Conservation (phyloP, 2,113 vertebrate genomes). For the Gallinago jamesoni region DNA sequence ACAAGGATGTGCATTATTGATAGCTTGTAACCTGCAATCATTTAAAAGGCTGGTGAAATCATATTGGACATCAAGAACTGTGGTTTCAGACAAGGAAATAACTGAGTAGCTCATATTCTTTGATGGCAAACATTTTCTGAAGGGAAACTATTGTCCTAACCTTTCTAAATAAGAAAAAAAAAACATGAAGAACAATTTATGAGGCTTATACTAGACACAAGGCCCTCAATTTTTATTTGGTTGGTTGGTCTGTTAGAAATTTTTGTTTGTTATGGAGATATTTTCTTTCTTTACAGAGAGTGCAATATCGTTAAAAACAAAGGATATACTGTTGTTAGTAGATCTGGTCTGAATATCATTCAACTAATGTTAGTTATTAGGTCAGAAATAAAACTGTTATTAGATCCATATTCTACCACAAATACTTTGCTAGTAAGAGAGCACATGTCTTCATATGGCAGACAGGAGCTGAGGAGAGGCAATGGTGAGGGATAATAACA, state of each 20-base stretch:
- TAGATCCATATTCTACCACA: constrained; percentile 21
- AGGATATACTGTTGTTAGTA: neutral
- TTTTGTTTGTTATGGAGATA: neutral
- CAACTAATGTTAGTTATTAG: neutral
- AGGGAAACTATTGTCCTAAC: neutral
- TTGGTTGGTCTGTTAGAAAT: neutral
- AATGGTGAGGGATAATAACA: neutral
- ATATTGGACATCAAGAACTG: neutral
- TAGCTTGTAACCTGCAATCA: neutral
- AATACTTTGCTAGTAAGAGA: neutral
- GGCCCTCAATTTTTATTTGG: neutral
- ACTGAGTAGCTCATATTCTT: neutral
- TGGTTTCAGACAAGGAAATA: neutral
- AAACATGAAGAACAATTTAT: neutral
- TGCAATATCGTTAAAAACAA: constrained; percentile 1
- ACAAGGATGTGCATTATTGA: neutral
- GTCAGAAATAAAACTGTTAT: constrained; percentile 39
- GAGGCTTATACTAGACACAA: neutral
- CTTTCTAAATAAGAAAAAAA: neutral
- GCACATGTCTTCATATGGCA: neutral
- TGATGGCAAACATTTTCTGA: neutral
- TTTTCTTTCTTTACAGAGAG: neutral
- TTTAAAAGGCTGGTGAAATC: neutral
- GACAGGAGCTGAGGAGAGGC: neutral
- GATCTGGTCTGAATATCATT: neutral